Evolutionary conservation across 2,113 vertebrate genomes (phyloP).

Genomic region (Anhinga anhinga): DNA sequence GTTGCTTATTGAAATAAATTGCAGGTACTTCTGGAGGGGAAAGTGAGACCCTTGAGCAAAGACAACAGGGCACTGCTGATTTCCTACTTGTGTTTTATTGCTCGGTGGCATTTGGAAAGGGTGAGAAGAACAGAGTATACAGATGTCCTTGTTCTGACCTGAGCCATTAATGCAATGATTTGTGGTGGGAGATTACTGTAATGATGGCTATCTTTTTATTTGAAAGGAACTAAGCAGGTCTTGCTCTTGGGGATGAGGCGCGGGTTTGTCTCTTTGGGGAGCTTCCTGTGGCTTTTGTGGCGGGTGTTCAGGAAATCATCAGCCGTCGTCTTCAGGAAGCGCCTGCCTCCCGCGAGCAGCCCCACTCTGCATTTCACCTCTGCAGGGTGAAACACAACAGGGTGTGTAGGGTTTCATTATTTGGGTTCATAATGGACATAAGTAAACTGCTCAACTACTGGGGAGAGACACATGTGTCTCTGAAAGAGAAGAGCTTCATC

Average conservation of each 20-base stretch:
- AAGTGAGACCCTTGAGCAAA: not conserved
- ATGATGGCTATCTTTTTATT: not conserved
- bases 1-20: not conserved
- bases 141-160: not conserved
- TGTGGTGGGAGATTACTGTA: not conserved
- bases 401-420: conserved; percentile 14
- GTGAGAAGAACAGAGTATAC: not conserved
- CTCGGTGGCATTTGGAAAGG: not conserved
- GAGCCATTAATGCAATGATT: not conserved
- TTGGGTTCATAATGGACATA: not conserved
- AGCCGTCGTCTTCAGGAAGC: conserved; percentile 12
- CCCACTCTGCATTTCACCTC: not conserved
- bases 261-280: not conserved
- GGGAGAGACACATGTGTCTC: not conserved
- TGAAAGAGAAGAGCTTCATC: not conserved
- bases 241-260: not conserved
- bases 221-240: not conserved
- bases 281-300: conserved; percentile 44
- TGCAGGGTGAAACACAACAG: not conserved
- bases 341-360: not conserved
- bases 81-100: not conserved
- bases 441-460: not conserved
- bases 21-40: not conserved
- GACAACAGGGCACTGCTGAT: not conserved
- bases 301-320: conserved; percentile 55